Base-by-base conservation (phyloP, 2,888 invertebrate genomes). In the Ennomos fuscantarius region DNA sequence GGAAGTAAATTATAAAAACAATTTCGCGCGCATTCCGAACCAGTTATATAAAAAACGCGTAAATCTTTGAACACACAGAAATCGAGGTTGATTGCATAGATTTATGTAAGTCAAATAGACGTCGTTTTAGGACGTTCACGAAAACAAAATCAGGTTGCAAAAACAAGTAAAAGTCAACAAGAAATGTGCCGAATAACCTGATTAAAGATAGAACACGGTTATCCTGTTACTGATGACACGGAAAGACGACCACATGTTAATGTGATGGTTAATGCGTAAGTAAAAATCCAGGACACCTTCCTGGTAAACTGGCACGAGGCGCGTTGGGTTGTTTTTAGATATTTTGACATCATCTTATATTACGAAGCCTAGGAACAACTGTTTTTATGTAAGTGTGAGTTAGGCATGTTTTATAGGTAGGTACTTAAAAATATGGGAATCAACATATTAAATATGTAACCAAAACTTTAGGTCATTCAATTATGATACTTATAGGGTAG, bases 201-300 rank as follows among this genome's bases (percentile, higher is more conserved):
- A 84, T 83, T 84, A 76, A 55, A 60, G 43, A 68, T 45, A 65
- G 70, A 85, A 87, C 84, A 83, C 86, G 89, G 90, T 89, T 82
- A 85, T 79, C 76, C 72, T 72, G 70, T 74, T 74, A 70, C 73
- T 65, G 63, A 10, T 43, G 43, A 42, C 51, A 48, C 50, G 42
- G 40, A 48, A 45, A 55, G 8, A 35, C 33, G 67, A 61, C 2
- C 24, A 24, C 66, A 69, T 60, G 65, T 64, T 65, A 66, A 68
- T 69, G 60, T 53, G 43, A 60, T 61, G 61, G 56, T 60, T 57
- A 54, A 43, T 37, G 34, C 48, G 41, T 45, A 58, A 6, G 59
- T 62, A 37, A 63, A n/a, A 63, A 69, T 55, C 37, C 57, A 59
- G 67, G 58, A 60, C 63, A 63, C 50, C 46, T 46, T 55, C 50